Conservation (phyloP, 1,140 invertebrate genomes). For the Drosophila nebulosa region DNA sequence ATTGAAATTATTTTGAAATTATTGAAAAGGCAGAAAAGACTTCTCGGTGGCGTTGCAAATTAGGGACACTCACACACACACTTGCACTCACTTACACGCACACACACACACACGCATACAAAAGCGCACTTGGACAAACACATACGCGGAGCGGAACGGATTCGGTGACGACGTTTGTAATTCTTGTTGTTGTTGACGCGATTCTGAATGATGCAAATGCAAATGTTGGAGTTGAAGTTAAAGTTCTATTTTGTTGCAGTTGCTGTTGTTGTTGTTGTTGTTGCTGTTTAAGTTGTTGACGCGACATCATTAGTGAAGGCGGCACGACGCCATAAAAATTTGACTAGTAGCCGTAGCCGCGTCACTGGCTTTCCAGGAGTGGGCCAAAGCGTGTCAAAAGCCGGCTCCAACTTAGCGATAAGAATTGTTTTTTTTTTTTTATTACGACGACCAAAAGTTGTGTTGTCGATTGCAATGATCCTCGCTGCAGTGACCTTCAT, state of each 20-base stretch:
- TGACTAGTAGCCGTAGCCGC: constrained; percentile 8
- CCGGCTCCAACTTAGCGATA: constrained; percentile 13
- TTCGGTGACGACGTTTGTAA: constrained; percentile 36
- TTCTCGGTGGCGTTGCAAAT: constrained; percentile 45
- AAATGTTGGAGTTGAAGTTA: constrained; percentile 1
- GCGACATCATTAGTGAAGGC: constrained; percentile 72
- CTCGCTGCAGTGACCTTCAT: background rate
- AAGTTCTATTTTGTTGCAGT: constrained; percentile 1
- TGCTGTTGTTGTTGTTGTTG: constrained; percentile 16
- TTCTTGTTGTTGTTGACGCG: background rate
- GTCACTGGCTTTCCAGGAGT: constrained; percentile 37
- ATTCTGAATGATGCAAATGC: constrained; percentile 6
- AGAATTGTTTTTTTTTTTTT: background rate
- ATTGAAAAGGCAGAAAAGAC: background rate
- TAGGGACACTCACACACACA: constrained; percentile 60
- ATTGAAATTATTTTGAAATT: no score
- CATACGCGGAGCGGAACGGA: constrained; percentile 57
- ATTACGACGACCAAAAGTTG: background rate
- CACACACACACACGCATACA: constrained; percentile 20
- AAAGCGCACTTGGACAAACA: background rate
- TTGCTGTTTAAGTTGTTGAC: constrained; percentile 37
- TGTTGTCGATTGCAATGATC: background rate
- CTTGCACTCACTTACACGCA: constrained; percentile 38
- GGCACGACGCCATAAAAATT: constrained; percentile 41
- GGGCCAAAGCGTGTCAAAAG: constrained; percentile 39